These are phyloP conservation scores for Cosmopolites sordidus DNA, from an alignment of 2,888 invertebrate species.

Conservation along the genomic window DNA sequence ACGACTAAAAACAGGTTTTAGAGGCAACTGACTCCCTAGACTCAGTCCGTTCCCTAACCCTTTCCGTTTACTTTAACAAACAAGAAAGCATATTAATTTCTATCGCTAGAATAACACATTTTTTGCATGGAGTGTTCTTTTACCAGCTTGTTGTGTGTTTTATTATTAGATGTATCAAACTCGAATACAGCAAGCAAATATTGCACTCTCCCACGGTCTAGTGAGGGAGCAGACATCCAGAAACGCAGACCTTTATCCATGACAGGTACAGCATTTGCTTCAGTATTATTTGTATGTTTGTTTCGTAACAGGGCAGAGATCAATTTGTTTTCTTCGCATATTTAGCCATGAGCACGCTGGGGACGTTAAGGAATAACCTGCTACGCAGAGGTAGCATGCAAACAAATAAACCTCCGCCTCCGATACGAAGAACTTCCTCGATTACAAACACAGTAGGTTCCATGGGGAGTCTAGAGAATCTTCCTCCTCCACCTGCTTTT, in stretches of 20 bases:
- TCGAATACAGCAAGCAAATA: slow-evolving; percentile 52
- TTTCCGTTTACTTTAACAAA: too few species aligned
- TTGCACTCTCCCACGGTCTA: slow-evolving; percentile 53
- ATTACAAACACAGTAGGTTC: slow-evolving; percentile 49
- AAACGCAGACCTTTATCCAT: slow-evolving; percentile 59
- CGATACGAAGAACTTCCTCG: slow-evolving; percentile 74
- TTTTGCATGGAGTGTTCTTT: slow-evolving; percentile 36
- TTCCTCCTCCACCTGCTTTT: slow-evolving; percentile 76
- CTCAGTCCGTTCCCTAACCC: too few species aligned
- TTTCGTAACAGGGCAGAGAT: too few species aligned
- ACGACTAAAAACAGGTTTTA: too few species aligned
- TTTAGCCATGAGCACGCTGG: slow-evolving; percentile 33
- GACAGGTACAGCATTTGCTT: slow-evolving; percentile 49
- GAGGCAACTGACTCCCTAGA: too few species aligned
- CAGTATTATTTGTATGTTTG: too few species aligned
- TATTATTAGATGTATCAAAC: slow-evolving; percentile 25
- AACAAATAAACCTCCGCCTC: slow-evolving; percentile 72
- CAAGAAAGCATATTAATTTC: too few species aligned
- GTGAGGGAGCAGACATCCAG: slow-evolving; percentile 53
- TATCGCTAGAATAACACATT: neutral
- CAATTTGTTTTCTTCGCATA: too few species aligned
- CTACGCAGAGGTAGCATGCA: slow-evolving; percentile 59
- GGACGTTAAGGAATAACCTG: slow-evolving; percentile 47
- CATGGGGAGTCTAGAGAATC: slow-evolving; percentile 51
- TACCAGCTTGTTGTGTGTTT: slow-evolving; percentile 38